Evolutionary conservation across 2,888 invertebrate genomes (phyloP), one percentile per base, ranked within the genome.

Genomic region (Rosalia funebris): DNA sequence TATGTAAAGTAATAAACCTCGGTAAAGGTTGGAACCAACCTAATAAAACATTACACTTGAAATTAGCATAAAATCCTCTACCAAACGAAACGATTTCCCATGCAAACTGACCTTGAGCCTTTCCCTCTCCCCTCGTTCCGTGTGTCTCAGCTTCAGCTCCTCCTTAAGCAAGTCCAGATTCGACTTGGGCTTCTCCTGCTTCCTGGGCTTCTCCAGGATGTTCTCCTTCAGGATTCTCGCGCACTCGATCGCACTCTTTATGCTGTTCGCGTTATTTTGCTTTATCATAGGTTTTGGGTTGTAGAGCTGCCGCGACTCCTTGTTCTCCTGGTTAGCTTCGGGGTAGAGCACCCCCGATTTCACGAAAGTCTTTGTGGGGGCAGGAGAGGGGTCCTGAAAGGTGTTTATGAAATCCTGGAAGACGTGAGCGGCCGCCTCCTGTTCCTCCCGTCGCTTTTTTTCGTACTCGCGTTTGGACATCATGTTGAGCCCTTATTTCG

Each of bases 141-240:
- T 93, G 84, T 99, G 98, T 64, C 82, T 92, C 91, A 91, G 89
- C 83, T 95, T 91, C 45, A 99, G 81, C 82, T 99, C 99, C 79
- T 99, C 98, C 77, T 99, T 99, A 75, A 99, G 96, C 20, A 94
- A 83, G 80, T 99, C 99, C 66, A 99, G 83, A 81, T 99, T 98
- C 72, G 95, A 97, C 77, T 96, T 97, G 80, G 95, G 95, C 79
- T 96, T 97, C 69, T 90, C 91, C 53, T 88, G 87, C 63, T 87
- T 88, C 75, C 89, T 92, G 74, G 77, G 77, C 15, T 82, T 74
- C 39, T 84, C 83, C 1, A 87, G 86, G 46, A 86, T 83, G 71
- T 86, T 86, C 1, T 84, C 81, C 63, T 89, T 89, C 36, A 88
- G 77, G 37, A 86, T 82, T 78, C 84, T 86, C 0, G 88, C 88